Evolutionary conservation across 1,140 invertebrate species (phyloP), one percentile per base, ranked within the genome.

Genomic region (Potamilus streckersoni): DNA sequence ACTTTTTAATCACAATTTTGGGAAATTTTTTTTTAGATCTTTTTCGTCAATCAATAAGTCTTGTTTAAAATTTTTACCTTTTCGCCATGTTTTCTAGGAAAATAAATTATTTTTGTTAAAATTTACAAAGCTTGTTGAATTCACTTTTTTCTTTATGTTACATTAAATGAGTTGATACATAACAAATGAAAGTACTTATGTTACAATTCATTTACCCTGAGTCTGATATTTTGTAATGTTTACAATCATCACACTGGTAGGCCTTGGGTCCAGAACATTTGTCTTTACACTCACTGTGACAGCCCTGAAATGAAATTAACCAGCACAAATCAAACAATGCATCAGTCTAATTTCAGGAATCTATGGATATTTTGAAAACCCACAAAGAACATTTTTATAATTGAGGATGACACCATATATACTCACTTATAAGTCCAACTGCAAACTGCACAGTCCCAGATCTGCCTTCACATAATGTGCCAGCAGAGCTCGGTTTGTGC

Each of bases 141-240:
- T 23, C 23, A 23, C 23, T 23, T 2, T 23, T 23, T 23, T 23
- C 23, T 23, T 23, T 23, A 23, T 23, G 23, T 23, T 2, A 23
- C 23, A 23, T 23, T 23, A 23, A 23, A 23, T 23, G 23, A 23
- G 23, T 23, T 23, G 23, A 23, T 23, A 23, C 23, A 23, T n/a
- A n/a, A n/a, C n/a, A n/a, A n/a, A n/a, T n/a, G n/a, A n/a, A 38
- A 2, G 38, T 38, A 38, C 3, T 38, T 38, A 38, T 38, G 38
- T 38, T 38, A 38, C 38, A 49, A 8, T 49, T 49, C 38, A 49
- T 49, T 72, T 67, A 77, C 75, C 70, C 60, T n/a, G 69, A 23
- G n/a, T 72, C 75, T 2, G 61, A n/a, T 15, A 76, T 76, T 27
- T 71, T 62, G 55, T 72, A 77, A 63, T 68, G 72, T 61, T 77